Conservation (phyloP, 2,113 vertebrate genomes). For the Cervus canadensis region DNA sequence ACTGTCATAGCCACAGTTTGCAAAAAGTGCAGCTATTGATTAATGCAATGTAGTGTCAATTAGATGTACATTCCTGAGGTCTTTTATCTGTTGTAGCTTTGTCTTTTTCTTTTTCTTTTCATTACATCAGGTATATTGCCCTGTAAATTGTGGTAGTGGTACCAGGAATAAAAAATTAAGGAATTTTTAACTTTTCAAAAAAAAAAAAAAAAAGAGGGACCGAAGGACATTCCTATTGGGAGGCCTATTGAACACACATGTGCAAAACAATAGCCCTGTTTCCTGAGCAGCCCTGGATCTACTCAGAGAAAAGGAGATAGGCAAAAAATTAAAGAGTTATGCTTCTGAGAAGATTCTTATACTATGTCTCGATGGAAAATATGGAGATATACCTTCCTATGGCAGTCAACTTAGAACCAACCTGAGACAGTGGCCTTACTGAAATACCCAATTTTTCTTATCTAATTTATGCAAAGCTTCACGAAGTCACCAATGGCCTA, state of each 20-base stretch:
- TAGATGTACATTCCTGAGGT: slow-evolving; percentile 93
- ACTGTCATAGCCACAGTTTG: slow-evolving; percentile 93
- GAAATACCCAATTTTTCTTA: neutral
- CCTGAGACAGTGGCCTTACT: neutral
- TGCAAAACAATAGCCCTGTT: accelerated
- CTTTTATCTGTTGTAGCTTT: slow-evolving; percentile 89
- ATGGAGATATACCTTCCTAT: neutral
- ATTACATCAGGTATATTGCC: slow-evolving; percentile 92
- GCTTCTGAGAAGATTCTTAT: neutral
- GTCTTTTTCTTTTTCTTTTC: slow-evolving; percentile 87
- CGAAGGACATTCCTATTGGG: neutral
- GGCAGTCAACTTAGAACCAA: neutral
- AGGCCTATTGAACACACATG: neutral
- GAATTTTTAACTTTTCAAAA: slow-evolving; percentile 27
- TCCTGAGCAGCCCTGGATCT: neutral
- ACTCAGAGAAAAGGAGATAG: neutral
- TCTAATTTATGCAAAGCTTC: neutral
- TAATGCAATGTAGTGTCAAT: slow-evolving; percentile 89
- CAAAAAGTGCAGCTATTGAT: slow-evolving; percentile 90
- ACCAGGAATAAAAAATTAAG: slow-evolving; percentile 87
- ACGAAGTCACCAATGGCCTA: neutral
- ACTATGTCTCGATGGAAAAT: neutral
- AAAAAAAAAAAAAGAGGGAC: too few species aligned
- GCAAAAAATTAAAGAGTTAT: neutral
- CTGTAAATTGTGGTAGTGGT: slow-evolving; percentile 95